A percentile compares a stretch with the other conserved stretches of the same genome.
Conservation (phyloP, 2,113 vertebrate species). For the Fregetta grallaria region DNA sequence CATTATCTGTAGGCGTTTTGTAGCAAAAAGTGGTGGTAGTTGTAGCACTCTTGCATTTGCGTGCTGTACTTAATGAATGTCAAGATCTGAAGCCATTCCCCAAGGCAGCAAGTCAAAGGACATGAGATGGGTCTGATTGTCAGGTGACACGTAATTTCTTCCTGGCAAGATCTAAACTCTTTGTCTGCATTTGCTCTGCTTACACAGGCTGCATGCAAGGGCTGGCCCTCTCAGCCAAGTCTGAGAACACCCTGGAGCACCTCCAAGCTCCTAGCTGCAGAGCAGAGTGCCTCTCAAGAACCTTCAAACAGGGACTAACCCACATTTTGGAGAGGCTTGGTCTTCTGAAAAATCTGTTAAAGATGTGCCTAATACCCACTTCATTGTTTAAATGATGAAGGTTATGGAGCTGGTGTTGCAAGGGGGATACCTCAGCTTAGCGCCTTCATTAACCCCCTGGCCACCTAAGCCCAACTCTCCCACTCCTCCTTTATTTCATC, state of each 20-base stretch:
- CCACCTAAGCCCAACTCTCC: background rate
- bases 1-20: background rate
- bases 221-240: background rate
- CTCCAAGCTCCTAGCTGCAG: background rate
- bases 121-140: background rate
- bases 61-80: background rate
- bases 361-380: background rate
- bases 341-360: background rate
- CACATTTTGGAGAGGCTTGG: background rate
- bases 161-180: background rate
- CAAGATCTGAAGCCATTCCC: background rate
- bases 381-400: background rate
- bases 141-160: background rate
- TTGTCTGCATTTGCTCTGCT: background rate
- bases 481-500: background rate
- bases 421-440: background rate
- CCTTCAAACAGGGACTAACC: background rate
- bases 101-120: background rate
- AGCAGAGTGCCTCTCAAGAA: background rate
- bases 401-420: background rate
- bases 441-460: background rate
- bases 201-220: background rate
- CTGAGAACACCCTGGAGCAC: background rate
- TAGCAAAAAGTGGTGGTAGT: background rate
- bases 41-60: background rate